Conservation (phyloP, 2,797 vertebrate genomes). For the Cottoperca gobio region DNA sequence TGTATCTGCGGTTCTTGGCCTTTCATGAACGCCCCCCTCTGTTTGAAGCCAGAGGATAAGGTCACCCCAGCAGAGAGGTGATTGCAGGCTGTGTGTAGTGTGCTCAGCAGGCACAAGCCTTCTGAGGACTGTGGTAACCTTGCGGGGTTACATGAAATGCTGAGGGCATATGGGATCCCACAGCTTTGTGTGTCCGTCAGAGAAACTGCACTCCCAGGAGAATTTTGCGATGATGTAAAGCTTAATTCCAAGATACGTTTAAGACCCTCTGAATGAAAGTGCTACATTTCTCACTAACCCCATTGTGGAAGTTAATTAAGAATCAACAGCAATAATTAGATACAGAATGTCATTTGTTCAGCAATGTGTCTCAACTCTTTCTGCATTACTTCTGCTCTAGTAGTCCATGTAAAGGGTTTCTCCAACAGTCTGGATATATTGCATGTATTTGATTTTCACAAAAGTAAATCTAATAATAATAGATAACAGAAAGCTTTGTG, state of each 20-base stretch:
- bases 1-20: constrained; percentile 56
- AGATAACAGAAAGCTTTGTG: background rate
- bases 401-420: background rate
- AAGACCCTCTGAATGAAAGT: background rate
- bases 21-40: constrained; percentile 26
- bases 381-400: background rate
- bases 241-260: constrained; percentile 16
- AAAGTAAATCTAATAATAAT: background rate
- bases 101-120: constrained; percentile 23
- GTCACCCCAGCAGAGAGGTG: constrained; percentile 60
- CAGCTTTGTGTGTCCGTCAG: no score
- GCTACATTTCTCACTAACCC: constrained; percentile 7
- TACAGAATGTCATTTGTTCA: constrained; percentile 23
- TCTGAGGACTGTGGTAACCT: constrained; percentile 23
- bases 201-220: background rate
- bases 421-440: background rate
- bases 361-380: background rate
- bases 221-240: constrained; percentile 1
- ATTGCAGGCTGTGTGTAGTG: constrained; percentile 32
- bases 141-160: constrained; percentile 49
- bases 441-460: background rate
- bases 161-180: constrained; percentile 20
- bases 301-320: constrained; percentile 29
- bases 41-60: constrained; percentile 57
- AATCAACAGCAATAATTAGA: constrained; percentile 24